phyloP scores from a whole-genome alignment of 2,888 invertebrate species.

The Ichneumon xanthorius region DNA sequence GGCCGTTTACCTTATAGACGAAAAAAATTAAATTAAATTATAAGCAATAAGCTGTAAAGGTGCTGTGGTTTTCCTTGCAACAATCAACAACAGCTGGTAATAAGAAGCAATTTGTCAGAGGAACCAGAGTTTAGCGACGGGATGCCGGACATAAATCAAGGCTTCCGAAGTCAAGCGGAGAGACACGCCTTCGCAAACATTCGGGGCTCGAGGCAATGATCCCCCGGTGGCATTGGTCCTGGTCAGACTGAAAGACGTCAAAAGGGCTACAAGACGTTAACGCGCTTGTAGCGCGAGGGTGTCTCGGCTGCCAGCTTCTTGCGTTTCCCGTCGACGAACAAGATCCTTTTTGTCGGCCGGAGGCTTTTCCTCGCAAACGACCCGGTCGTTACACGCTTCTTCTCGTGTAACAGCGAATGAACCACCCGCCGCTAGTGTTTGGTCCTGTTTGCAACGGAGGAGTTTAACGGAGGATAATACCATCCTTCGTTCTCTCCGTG shows the following conservation, averaged over 20 bases:
- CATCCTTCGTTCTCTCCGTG: constrained; percentile 13
- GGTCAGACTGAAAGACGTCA: constrained; percentile 65
- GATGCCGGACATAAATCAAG: constrained; percentile 75
- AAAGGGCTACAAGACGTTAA: constrained; percentile 64
- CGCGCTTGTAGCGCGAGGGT: constrained; percentile 59
- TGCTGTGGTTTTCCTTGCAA: constrained; percentile 12
- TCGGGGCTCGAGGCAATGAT: constrained; percentile 11
- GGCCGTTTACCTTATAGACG: too few relatives aligned
- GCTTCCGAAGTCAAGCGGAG: constrained; percentile 58
- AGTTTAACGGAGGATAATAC: constrained; percentile 64
- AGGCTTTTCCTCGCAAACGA: constrained; percentile 42
- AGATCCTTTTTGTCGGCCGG: neutral
- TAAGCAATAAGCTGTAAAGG: neutral
- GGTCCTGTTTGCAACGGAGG: constrained; percentile 65
- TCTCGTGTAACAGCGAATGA: constrained; percentile 64
- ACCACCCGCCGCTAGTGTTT: constrained; percentile 72
- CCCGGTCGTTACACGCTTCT: constrained; percentile 69
- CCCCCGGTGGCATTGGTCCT: constrained; percentile 59
- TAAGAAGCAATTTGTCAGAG: constrained; percentile 77
- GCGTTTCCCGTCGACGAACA: constrained; percentile 5
- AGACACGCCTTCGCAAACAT: constrained; percentile 75
- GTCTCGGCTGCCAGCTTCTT: constrained; percentile 32
- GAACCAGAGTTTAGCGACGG: constrained; percentile 35
- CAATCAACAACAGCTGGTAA: constrained; percentile 55
- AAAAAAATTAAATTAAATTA: too few relatives aligned